These are phyloP conservation scores for Xenopus petersii DNA, from an alignment of 2,797 vertebrate species.

Conservation along the genomic window DNA sequence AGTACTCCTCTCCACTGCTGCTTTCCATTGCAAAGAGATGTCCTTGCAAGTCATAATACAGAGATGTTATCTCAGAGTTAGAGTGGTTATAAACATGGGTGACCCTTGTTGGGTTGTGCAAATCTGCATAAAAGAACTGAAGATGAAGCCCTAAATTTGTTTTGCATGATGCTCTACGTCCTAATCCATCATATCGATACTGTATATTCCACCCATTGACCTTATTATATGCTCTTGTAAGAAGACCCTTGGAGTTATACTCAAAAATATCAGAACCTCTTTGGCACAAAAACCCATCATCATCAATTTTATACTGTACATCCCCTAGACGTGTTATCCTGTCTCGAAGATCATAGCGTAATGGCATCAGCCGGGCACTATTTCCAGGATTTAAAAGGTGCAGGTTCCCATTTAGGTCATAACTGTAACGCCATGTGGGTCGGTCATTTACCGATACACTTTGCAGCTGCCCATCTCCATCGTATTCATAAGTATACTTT, in stretches of 20 bases:
- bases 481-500: slow-evolving; percentile 96
- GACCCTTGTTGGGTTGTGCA: slow-evolving; percentile 89
- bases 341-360: slow-evolving; percentile 94
- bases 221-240: slow-evolving; percentile 90
- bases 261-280: slow-evolving; percentile 91
- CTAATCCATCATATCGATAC: slow-evolving; percentile 92
- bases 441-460: slow-evolving; percentile 92
- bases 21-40: slow-evolving; percentile 99
- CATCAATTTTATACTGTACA: slow-evolving; percentile 91
- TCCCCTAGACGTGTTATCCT: slow-evolving; percentile 94
- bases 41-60: slow-evolving; percentile 97
- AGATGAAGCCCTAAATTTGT: slow-evolving; percentile 95
- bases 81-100: slow-evolving; percentile 98
- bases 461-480: slow-evolving; percentile 93
- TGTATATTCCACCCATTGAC: slow-evolving; percentile 91
- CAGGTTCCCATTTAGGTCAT: slow-evolving; percentile 95
- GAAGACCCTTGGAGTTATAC: slow-evolving; percentile 96
- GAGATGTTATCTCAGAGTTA: slow-evolving; percentile 93
- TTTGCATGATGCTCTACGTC: slow-evolving; percentile 89
- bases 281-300: slow-evolving; percentile 92
- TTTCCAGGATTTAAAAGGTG: slow-evolving; percentile 93
- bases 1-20: slow-evolving; percentile 97
- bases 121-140: slow-evolving; percentile 97
- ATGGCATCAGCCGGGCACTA: slow-evolving; percentile 86
- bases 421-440: slow-evolving; percentile 97